Conservation (phyloP, 2,113 vertebrate genomes). For the Sus scrofa region T2T-Sscrofa CM000824.6:132461001-132461500, state of each 20-base stretch:
- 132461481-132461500: slow-evolving; percentile 59
- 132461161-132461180: slow-evolving; percentile 68
- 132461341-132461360: slow-evolving; percentile 49
- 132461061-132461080: slow-evolving; percentile 79
- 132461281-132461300: slow-evolving; percentile 55
- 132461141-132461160: slow-evolving; percentile 65
- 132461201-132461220: not conserved
- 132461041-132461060: slow-evolving; percentile 82
- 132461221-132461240: not conserved
- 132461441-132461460: slow-evolving; percentile 54
- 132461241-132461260: slow-evolving; percentile 9
- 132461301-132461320: slow-evolving; percentile 8
- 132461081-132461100: slow-evolving; percentile 74
- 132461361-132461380: not conserved
- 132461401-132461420: slow-evolving; percentile 75
- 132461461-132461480: slow-evolving; percentile 65
- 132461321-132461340: slow-evolving; percentile 13
- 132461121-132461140: slow-evolving; percentile 71
- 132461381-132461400: slow-evolving; percentile 73
- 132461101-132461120: slow-evolving; percentile 82
- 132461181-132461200: not conserved
- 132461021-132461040: slow-evolving; percentile 80
- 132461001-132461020: slow-evolving; percentile 83
- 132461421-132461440: slow-evolving; percentile 71
- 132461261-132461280: slow-evolving; percentile 22